Evolutionary conservation across 2,113 vertebrate genomes (phyloP).

Genomic region (Rhipidura dahli): DNA sequence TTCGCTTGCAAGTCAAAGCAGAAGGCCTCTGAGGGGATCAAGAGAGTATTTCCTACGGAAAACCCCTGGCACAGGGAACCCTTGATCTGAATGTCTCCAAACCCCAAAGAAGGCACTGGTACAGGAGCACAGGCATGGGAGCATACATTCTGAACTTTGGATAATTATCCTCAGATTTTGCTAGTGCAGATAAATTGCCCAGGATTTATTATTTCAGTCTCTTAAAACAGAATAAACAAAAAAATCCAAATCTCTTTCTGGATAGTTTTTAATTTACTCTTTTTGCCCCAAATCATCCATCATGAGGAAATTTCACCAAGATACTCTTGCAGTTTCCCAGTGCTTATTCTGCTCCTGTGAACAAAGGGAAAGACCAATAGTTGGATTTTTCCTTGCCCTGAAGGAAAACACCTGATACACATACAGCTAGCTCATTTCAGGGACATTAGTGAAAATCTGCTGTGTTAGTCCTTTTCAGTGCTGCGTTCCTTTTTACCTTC

Average conservation of each 20-base stretch:
- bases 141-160: neutral
- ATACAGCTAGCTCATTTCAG: neutral
- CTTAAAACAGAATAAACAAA: neutral
- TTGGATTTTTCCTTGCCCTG: neutral
- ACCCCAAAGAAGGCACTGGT: neutral
- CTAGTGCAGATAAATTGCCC: neutral
- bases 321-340: neutral
- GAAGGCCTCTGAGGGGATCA: neutral
- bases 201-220: neutral
- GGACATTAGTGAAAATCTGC: neutral
- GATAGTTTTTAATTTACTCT: neutral
- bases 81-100: neutral
- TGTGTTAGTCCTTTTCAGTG: neutral
- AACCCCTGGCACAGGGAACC: neutral
- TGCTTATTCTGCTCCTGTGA: neutral
- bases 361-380: neutral
- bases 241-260: neutral
- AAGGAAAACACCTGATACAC: neutral
- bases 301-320: neutral
- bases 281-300: neutral
- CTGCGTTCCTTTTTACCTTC: neutral
- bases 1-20: neutral
- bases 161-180: neutral
- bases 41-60: neutral
- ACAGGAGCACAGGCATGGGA: fast-evolving